Evolutionary conservation across 1,140 invertebrate species (phyloP), one percentile per base, ranked within the genome.

Genomic region (Drosophila bipectinata): DNA sequence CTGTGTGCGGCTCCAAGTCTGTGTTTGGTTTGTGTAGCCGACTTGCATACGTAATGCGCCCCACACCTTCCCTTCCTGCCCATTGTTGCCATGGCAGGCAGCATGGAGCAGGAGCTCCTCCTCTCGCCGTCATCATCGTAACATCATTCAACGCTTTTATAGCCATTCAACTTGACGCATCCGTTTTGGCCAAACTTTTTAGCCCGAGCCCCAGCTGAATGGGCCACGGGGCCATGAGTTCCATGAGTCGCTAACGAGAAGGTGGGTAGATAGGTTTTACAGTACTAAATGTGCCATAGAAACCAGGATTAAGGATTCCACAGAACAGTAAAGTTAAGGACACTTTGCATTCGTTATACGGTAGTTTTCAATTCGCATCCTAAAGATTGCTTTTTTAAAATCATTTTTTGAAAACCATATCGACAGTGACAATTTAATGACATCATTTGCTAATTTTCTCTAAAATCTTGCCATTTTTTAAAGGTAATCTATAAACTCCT

Each of bases 101-200:
- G 34, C 34, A 3, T 6, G 5, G 1, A 5, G 5, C 41, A n/a
- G 39, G n/a, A 41, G 52, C 52, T 28, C n/a, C 5, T 8, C 21
- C 57, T 8, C 30, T 18, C 34, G 48, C 53, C 55, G 21, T 59
- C 44, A 51, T 83, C 64, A 49, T 76, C 67, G 63, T 49, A 80
- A 75, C 78, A 81, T 85, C 74, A 87, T 78, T 85, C 78, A 85
- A 76, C 71, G 82, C 78, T 85, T 85, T 87, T 85, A 82, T 87
- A 82, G 82, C 82, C 83, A 87, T 87, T 82, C 82, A 85, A 87
- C 78, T 78, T 77, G 78, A 74, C 74, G 83, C 82, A 82, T 78
- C 82, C 71, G 82, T 76, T 85, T 75, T 75, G 78, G 82, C 69
- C 77, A 85, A 87, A 69, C 64, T 78, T 87, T 87, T 87, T 74